Base-by-base conservation (phyloP, 2,888 invertebrate genomes). In the Drosophila macrothrix region DNA sequence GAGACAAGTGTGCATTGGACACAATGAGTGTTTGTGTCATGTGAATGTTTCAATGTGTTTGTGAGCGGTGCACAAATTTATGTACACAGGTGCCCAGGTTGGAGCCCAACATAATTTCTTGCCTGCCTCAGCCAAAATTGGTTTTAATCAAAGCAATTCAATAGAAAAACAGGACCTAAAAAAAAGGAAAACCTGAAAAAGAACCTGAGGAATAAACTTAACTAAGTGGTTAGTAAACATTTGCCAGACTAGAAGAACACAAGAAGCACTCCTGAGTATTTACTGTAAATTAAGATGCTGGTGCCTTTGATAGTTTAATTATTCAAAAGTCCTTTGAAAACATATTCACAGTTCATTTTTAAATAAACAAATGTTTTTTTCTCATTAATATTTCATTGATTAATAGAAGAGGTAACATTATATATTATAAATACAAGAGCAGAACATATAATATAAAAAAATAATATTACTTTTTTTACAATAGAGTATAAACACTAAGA, bases 121-220 rank as follows among this genome's bases (percentile, higher is more conserved):
- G 68, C 54, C 65, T 39, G 54, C 28, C 35, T 60, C 35, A 25
- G 28, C 46, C 35, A 60, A 50, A 56, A n/a, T 65, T 77, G 73
- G 50, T 75, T 73, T 77, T 73, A 83, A 80, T 85, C 76, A 76
- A 61, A 56, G 62, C 33, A 37, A 80, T 80, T 80, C 73, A 53
- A 68, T 71, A 71, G 29, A 56, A 63, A 73, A 83, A 73, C 61
- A 61, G 43, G 58, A 9, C n/a, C 46, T 28, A 67, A 49, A 29
- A 43, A n/a, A 59, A 43, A 63, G 33, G 33, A 41, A 35, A 66
- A 53, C 14, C 52, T 16, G 14, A 28, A 37, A 28, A 49, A 46
- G 33, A 49, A 12, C 43, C 55, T 37, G 19, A 31, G 46, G n/a
- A 52, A 56, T 39, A 39, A 14, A 39, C 56, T 49, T 1, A 50